Percentiles rank a stretch among this genome's conserved stretches.
phyloP scores from a whole-genome alignment of 2,888 invertebrate species.

The Tiliacea aurago region DNA sequence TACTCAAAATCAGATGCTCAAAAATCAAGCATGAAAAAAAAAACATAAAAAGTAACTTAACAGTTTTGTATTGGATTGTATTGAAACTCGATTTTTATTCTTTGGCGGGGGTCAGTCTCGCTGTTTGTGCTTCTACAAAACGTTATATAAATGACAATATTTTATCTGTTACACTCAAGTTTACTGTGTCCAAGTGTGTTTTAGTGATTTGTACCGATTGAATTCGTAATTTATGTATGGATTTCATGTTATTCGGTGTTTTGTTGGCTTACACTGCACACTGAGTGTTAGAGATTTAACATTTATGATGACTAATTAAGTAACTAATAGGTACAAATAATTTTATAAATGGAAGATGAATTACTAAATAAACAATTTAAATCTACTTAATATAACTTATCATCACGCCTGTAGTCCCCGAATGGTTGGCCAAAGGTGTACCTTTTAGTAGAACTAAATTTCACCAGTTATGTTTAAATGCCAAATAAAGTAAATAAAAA shows the following conservation, averaged over 20 bases:
- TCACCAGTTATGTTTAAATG: too few species aligned
- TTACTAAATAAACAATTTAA: not conserved
- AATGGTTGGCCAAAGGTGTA: too few species aligned
- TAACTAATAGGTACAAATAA: not conserved
- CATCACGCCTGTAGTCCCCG: too few species aligned
- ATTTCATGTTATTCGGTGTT: not conserved
- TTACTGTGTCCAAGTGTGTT: slow-evolving; percentile 35
- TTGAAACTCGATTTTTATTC: slow-evolving; percentile 79
- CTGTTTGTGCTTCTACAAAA: slow-evolving; percentile 76
- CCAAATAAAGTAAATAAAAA: too few species aligned
- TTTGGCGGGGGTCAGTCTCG: slow-evolving; percentile 77
- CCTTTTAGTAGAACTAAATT: too few species aligned
- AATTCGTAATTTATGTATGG: not conserved
- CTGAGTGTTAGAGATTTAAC: not conserved
- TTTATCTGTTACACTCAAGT: slow-evolving; percentile 56
- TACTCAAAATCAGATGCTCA: slow-evolving; percentile 21
- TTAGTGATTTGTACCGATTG: slow-evolving; percentile 28
- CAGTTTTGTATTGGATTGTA: slow-evolving; percentile 72
- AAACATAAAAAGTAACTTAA: not conserved
- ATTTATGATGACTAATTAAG: not conserved
- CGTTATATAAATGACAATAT: slow-evolving; percentile 76
- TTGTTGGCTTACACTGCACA: not conserved
- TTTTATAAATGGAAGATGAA: not conserved
- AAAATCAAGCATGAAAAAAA: not conserved
- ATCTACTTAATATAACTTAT: too few species aligned